phyloP scores from a whole-genome alignment of 2,888 invertebrate species.

The Melanostoma scalare region DNA sequence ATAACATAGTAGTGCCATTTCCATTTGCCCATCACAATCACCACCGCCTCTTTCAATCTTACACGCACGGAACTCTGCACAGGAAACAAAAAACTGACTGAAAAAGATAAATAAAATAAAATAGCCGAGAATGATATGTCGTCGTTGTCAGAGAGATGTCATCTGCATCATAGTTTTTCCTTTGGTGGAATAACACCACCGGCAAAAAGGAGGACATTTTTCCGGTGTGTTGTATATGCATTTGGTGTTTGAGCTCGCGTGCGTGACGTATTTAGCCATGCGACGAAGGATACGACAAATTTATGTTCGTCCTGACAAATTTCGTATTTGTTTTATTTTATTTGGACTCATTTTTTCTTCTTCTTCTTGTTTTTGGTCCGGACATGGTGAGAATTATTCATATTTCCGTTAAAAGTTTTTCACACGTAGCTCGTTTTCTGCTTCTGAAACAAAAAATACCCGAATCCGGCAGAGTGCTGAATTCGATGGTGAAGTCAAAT shows the following conservation, averaged over 20 bases:
- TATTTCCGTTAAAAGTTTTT: constrained; percentile 34
- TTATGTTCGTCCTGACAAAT: constrained; percentile 61
- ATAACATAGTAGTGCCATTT: constrained; percentile 35
- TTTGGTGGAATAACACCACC: constrained; percentile 13
- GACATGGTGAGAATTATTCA: constrained; percentile 60
- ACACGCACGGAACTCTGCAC: constrained; percentile 39
- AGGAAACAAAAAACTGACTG: not conserved
- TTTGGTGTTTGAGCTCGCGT: constrained; percentile 62
- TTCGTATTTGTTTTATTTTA: constrained; percentile 47
- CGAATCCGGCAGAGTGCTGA: constrained; percentile 14
- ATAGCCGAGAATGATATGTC: constrained; percentile 54
- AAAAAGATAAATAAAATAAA: constrained; percentile 27
- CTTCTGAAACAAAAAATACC: not conserved
- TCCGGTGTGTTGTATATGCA: constrained; percentile 37
- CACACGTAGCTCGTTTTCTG: constrained; percentile 9
- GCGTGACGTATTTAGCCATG: constrained; percentile 66
- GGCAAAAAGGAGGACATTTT: constrained; percentile 49
- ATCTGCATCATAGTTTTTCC: constrained; percentile 54
- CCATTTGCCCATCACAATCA: constrained; percentile 52
- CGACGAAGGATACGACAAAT: constrained; percentile 65
- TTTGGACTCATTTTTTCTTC: not conserved
- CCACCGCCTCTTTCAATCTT: constrained; percentile 60
- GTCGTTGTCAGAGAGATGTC: constrained; percentile 66
- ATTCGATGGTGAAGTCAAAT: constrained; percentile 29
- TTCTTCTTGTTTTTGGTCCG: constrained; percentile 1